Conservation (phyloP, 2,797 vertebrate species). For the Dendrocincla fuliginosa region DNA sequence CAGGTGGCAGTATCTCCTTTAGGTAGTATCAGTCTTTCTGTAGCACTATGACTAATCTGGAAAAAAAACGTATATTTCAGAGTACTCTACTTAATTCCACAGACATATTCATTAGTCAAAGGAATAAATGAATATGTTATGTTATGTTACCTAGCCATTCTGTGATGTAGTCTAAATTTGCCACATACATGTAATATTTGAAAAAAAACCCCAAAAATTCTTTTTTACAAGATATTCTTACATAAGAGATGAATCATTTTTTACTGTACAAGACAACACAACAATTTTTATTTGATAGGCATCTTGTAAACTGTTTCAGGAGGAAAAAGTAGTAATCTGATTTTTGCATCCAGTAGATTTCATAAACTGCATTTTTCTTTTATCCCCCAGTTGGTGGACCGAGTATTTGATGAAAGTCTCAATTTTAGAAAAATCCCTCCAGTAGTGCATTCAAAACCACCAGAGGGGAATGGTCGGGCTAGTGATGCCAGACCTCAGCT, state of each 20-base stretch:
- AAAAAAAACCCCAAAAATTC: neutral
- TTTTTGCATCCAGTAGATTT: conserved; percentile 8
- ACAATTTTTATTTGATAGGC: conserved; percentile 23
- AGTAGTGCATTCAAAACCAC: conserved; percentile 85
- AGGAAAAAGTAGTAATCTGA: conserved; percentile 27
- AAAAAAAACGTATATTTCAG: neutral
- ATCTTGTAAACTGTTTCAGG: conserved; percentile 31
- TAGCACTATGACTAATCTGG: neutral
- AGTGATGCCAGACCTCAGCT: conserved; percentile 85
- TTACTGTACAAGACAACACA: neutral
- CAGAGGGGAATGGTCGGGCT: conserved; percentile 88
- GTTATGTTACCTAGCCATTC: neutral
- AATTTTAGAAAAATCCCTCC: conserved; percentile 98
- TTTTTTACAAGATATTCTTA: neutral
- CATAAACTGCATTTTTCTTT: conserved; percentile 43
- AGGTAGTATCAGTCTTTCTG: neutral
- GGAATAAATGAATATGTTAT: neutral
- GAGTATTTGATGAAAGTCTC: conserved; percentile 98
- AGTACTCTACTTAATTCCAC: conserved; percentile 21
- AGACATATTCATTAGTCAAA: neutral
- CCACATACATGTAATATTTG: neutral
- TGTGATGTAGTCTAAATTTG: neutral
- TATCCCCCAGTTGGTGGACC: conserved; percentile 89
- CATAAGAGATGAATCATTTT: neutral
- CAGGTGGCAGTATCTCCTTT: conserved; percentile 63